Base-by-base conservation (phyloP, 2,888 invertebrate genomes). In the Cyrtodaria siliqua region DNA sequence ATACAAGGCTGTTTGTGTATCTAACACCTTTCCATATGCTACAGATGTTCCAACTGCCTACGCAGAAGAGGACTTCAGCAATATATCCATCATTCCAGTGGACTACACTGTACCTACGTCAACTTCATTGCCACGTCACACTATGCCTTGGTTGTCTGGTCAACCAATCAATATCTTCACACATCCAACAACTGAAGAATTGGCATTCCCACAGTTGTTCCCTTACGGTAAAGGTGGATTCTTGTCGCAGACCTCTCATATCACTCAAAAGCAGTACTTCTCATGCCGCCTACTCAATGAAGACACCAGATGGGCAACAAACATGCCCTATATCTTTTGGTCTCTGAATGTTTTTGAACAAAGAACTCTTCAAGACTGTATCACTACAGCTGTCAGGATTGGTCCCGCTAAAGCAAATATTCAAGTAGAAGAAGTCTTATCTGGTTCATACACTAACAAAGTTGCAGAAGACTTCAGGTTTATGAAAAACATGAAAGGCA, bases 401-500 rank as follows among this genome's bases (percentile, higher is more conserved):
- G 56, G 50, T 24, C 63, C 26, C 9, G 38, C n/a, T 20, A 27
- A 40, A 24, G 20, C 29, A 9, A n/a, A 26, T 12, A 20, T 59
- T n/a, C 18, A 57, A 24, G 75, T 63, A 18, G 14, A 55, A 1
- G 50, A 69, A 49, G 33, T 75, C n/a, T 29, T 55, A 2, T 27
- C 29, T 26, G 29, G 27, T 23, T 16, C 12, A 23, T 38, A 44
- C 27, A 29, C 38, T 29, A 23, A 52, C 9, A 18, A 57, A 18
- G 57, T 68, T 14, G 18, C 68, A 20, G 74, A 74, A 27, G 67
- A 74, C 57, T 74, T 50, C 33, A 56, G 50, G 16, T 74, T 74
- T 26, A 74, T 74, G 74, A 74, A 68, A 52, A 6, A 62, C 16
- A 59, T 68, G 9, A 61, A 56, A 50, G 74, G 74, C 2, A 74